Conservation (phyloP, 2,888 invertebrate species). For the Parnassius orleans region DNA sequence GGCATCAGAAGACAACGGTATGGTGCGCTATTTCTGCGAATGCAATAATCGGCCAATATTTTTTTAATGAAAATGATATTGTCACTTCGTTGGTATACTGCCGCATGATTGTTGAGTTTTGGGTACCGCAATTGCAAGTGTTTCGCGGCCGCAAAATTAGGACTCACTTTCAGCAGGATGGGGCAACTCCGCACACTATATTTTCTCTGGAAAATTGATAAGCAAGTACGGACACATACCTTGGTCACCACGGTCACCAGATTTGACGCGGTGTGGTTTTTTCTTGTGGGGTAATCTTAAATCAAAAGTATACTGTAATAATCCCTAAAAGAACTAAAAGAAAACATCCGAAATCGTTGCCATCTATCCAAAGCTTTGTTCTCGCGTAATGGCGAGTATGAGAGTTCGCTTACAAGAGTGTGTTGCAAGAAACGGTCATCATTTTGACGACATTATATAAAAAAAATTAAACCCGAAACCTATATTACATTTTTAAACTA, state of each 20-base stretch:
- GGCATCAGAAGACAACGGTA: background rate
- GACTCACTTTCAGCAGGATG: background rate
- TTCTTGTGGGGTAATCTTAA: background rate
- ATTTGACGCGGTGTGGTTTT: background rate
- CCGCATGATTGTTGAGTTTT: background rate
- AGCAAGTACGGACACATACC: slow-evolving; percentile 1
- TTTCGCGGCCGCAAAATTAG: background rate
- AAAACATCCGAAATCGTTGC: background rate
- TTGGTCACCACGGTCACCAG: background rate
- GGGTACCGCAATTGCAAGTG: background rate
- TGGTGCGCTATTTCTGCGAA: background rate
- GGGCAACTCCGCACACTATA: too few relatives aligned
- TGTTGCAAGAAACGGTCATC: too few relatives aligned
- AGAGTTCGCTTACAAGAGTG: too few relatives aligned
- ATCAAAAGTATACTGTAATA: slow-evolving; percentile 1
- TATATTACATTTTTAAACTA: too few relatives aligned
- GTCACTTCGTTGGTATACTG: background rate
- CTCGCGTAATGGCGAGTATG: too few relatives aligned
- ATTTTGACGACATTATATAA: too few relatives aligned
- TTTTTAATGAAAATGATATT: background rate
- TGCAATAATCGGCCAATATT: background rate
- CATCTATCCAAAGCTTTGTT: background rate
- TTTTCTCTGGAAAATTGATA: background rate
- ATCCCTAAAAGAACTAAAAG: too few relatives aligned
- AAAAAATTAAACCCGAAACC: too few relatives aligned